Base-by-base conservation (phyloP, 1,140 invertebrate species). In the Penaeus chinensis region DNA sequence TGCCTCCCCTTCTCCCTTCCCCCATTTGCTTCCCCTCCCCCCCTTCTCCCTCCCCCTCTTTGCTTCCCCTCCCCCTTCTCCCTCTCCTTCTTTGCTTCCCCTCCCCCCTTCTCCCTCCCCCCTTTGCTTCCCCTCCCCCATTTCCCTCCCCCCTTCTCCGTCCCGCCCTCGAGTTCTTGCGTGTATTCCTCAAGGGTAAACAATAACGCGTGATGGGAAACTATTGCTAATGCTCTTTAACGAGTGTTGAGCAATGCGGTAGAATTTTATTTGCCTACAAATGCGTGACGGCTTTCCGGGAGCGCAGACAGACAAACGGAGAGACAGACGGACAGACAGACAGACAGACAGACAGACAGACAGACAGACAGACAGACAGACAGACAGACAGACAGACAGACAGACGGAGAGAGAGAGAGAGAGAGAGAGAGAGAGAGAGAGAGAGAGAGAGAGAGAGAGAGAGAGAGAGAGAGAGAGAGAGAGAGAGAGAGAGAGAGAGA, bases 81-180 rank as follows among this genome's bases (percentile, higher is more conserved):
- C 18, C 2, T 8, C 27, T 20, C 22, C 37, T 42, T n/a, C 13
- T 22, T 77, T 24, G 13, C 54, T 37, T 80, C 84, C 62, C 62
- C 66, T 63, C 37, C 62, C 76, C 74, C 37, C 32, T 69, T 63
- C 47, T n/a, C 47, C 76, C 0, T 2, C 37, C 19, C 19, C 0
- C 22, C 32, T 42, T 60, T 78, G 32, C 66, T 27, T 65, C 84
- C 66, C 74, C 66, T 60, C 79, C 61, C 65, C 84, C 79, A 60
- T 65, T 37, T 32, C 24, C 11, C 24, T 13, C 37, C 27, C 66
- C 24, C 24, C 47, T 32, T 54, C 66, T 32, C 27, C 18, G 54
- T 42, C 83, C 32, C 13, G 4, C 47, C 62, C 83, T 60, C 71
- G 47, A 5, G 80, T 27, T 79, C 84, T 69, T 54, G 54, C 54